phyloP scores from a whole-genome alignment of 2,113 vertebrate genomes.

The Onychostruthus taczanowskii region DNA sequence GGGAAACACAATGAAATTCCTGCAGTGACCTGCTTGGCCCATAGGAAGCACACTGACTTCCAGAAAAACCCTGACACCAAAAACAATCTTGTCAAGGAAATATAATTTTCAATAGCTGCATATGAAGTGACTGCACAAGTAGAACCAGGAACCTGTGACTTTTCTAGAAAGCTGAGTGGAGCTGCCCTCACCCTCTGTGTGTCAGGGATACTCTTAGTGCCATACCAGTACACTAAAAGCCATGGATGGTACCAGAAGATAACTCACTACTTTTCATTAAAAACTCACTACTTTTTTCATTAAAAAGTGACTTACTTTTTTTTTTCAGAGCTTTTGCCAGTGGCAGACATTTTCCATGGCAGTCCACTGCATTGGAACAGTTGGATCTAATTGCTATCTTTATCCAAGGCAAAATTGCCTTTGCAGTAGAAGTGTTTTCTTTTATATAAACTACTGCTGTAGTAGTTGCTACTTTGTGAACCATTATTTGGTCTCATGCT shows the following conservation, averaged over 20 bases:
- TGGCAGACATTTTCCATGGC: neutral
- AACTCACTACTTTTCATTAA: neutral
- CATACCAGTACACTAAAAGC: neutral
- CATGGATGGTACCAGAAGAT: neutral
- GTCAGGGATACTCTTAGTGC: fast-evolving
- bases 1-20: neutral
- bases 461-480: neutral
- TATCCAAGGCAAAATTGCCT: neutral
- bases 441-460: neutral
- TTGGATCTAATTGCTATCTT: neutral
- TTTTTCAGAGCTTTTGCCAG: neutral
- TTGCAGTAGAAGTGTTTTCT: neutral
- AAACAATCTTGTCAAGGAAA: neutral
- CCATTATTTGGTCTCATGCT: neutral
- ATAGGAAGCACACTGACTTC: neutral
- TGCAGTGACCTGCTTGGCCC: neutral
- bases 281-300: no score
- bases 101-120: neutral
- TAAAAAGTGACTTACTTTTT: neutral
- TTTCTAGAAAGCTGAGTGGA: neutral
- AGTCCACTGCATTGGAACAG: neutral
- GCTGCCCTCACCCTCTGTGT: fast-evolving
- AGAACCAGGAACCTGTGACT: neutral
- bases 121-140: neutral
- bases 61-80: neutral